Evolutionary conservation across 2,113 vertebrate genomes (phyloP).

Genomic region (Mobula birostris): DNA sequence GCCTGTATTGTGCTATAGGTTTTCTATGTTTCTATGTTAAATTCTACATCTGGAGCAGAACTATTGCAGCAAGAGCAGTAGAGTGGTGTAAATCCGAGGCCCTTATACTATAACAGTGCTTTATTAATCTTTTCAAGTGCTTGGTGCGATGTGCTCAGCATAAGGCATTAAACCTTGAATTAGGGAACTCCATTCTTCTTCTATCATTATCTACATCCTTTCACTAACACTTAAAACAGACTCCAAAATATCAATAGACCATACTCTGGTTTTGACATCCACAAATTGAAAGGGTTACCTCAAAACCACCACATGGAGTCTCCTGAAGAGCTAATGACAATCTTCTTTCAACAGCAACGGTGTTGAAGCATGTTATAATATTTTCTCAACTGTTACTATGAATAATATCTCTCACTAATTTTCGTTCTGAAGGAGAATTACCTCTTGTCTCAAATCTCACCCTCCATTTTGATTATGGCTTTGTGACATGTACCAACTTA

Average conservation of each 20-base stretch:
- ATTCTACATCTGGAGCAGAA: background rate
- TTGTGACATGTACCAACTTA: too few species aligned
- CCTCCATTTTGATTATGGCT: too few species aligned
- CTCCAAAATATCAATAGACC: background rate
- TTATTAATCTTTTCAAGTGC: background rate
- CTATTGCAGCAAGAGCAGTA: background rate
- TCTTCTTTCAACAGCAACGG: background rate
- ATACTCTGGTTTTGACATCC: background rate
- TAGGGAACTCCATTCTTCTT: background rate
- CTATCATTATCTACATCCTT: background rate
- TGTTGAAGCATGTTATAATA: background rate
- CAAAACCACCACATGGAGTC: background rate
- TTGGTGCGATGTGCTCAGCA: background rate
- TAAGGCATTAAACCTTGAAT: background rate
- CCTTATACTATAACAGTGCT: background rate
- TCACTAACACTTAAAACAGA: background rate
- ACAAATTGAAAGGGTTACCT: background rate
- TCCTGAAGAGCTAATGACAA: background rate
- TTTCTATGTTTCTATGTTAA: background rate
- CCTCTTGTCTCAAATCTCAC: background rate
- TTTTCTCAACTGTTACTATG: background rate
- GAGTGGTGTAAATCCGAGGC: background rate
- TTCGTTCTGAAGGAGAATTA: background rate
- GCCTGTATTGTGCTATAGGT: too few species aligned
- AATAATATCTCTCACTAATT: background rate